phyloP scores from a whole-genome alignment of 2,113 vertebrate species.

The Muscicapa adusta region DNA sequence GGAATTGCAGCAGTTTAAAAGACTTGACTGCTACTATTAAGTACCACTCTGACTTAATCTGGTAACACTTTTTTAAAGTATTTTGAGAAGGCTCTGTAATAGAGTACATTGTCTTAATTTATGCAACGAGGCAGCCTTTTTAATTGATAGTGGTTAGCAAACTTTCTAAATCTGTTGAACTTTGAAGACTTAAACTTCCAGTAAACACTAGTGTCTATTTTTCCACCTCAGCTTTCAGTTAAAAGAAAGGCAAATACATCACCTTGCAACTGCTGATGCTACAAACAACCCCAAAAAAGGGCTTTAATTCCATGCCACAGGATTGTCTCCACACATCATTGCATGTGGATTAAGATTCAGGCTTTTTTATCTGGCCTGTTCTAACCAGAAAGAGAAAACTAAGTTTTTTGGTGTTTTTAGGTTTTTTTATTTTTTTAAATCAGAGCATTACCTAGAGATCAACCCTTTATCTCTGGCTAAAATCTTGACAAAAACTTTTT shows the following conservation, averaged over 20 bases:
- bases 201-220: conserved; percentile 50
- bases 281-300: not conserved
- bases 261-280: not conserved
- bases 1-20: not conserved
- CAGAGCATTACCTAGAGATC: not conserved
- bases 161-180: conserved; percentile 56
- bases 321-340: not conserved
- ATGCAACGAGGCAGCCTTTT: not conserved
- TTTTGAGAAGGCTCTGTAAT: not conserved
- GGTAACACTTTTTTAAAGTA: not conserved
- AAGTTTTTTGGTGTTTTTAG: too few relatives aligned
- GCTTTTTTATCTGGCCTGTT: not conserved
- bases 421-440: not conserved
- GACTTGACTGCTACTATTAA: not conserved
- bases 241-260: conserved; percentile 7
- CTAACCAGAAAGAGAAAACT: not conserved
- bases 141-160: conserved; percentile 29
- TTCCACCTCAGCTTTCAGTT: conserved; percentile 4
- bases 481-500: not conserved
- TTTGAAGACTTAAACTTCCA: conserved; percentile 11
- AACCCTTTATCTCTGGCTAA: not conserved
- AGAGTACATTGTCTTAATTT: not conserved
- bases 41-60: not conserved
- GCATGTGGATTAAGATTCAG: not conserved
- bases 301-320: not conserved